Conservation (phyloP, 2,113 vertebrate genomes). For the Alexandromys fortis region DNA sequence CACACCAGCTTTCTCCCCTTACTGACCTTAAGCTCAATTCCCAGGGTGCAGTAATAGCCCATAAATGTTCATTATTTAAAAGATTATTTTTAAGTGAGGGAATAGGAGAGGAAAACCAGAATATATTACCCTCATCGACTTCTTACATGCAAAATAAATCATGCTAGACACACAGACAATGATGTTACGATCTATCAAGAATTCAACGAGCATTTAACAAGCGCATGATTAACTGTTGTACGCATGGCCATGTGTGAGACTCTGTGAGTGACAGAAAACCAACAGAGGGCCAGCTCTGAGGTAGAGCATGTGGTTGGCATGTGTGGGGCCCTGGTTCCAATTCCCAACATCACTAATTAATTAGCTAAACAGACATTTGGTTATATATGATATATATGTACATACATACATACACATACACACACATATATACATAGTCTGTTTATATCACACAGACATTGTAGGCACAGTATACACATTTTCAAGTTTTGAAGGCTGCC, state of each 20-base stretch:
- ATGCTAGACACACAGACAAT: background rate
- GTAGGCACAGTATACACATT: background rate
- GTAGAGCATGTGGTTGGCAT: background rate
- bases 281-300: background rate
- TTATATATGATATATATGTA: background rate
- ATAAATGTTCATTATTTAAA: background rate
- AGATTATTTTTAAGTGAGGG: conserved; percentile 10
- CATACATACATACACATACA: no score
- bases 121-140: background rate
- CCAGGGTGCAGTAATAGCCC: background rate
- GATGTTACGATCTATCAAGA: background rate
- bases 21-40: background rate
- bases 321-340: background rate
- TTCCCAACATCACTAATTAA: background rate
- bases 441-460: background rate
- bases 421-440: no score
- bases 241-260: background rate
- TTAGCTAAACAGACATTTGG: background rate
- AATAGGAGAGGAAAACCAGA: background rate
- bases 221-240: background rate
- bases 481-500: background rate
- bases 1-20: background rate
- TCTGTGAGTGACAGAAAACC: background rate
- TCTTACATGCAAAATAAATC: conserved; percentile 35
- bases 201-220: conserved; percentile 25